A percentile compares a stretch with the other conserved stretches of the same genome.
phyloP scores from a whole-genome alignment of 2,888 invertebrate species.

The Sarcophaga subvicina region DNA sequence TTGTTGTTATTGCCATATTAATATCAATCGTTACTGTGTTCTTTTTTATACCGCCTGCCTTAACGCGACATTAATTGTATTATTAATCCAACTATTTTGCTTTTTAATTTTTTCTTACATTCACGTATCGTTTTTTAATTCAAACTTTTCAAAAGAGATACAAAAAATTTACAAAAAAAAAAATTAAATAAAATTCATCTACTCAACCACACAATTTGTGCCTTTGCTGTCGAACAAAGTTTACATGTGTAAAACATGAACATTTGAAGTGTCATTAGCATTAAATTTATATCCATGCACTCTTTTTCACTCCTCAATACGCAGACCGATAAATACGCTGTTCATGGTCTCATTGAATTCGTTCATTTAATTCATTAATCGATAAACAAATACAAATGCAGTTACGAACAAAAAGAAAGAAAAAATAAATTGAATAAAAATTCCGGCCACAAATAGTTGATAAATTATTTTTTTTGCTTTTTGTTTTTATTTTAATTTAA shows the following conservation, averaged over 20 bases:
- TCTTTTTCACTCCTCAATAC: background rate
- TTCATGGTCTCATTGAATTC: constrained; percentile 29
- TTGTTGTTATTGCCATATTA: background rate
- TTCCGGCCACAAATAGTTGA: constrained; percentile 21
- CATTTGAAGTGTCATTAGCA: constrained; percentile 41
- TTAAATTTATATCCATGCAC: constrained; percentile 20
- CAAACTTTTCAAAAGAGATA: background rate
- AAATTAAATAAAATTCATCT: background rate
- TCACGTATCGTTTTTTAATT: background rate
- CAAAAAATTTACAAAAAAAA: constrained; percentile 26
- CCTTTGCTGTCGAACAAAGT: background rate
- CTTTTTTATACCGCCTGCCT: background rate
- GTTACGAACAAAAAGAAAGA: background rate
- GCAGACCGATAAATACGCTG: background rate
- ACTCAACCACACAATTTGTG: background rate
- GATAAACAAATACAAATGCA: constrained; percentile 16
- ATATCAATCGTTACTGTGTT: background rate
- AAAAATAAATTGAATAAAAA: background rate
- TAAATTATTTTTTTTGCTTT: too few species aligned
- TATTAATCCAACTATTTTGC: background rate
- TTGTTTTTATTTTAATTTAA: constrained; percentile 13
- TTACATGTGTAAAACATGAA: constrained; percentile 38
- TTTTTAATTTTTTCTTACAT: background rate
- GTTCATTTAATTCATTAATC: constrained; percentile 29
- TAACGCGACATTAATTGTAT: background rate